Conservation (phyloP, 1,140 invertebrate species). For the Pseudomyrmex cubaensis region DNA sequence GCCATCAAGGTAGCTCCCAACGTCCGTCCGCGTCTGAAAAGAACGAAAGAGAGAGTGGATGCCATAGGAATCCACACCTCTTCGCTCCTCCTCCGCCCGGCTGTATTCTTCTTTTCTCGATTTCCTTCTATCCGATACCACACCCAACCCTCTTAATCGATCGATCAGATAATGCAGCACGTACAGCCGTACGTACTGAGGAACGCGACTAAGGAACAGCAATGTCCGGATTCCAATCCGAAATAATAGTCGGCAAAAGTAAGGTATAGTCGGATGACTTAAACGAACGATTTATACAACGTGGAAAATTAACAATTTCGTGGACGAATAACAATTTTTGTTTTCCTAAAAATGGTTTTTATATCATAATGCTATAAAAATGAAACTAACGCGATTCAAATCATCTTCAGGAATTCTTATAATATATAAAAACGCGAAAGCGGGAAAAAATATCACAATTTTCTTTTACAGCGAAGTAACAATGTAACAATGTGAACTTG, state of each 20-base stretch:
- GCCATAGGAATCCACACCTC: slow-evolving; percentile 74
- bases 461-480: no score
- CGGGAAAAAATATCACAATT: no score
- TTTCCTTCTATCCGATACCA: slow-evolving; percentile 48
- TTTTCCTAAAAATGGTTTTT: no score
- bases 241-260: no score
- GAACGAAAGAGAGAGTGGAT: slow-evolving; percentile 69
- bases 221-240: background rate
- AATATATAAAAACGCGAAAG: no score
- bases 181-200: slow-evolving; percentile 55
- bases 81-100: slow-evolving; percentile 64
- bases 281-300: background rate
- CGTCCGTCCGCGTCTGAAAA: slow-evolving; percentile 64
- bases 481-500: no score
- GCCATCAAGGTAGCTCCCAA: slow-evolving; percentile 72
- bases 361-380: no score
- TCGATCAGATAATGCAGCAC: slow-evolving; percentile 9
- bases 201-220: slow-evolving; percentile 30
- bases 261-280: no score
- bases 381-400: no score
- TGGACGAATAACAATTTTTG: background rate
- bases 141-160: slow-evolving; percentile 69
- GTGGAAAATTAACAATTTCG: no score
- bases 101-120: slow-evolving; percentile 52
- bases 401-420: no score